phyloP scores from a whole-genome alignment of 2,113 vertebrate genomes.

The Ranitomeya imitator region DNA sequence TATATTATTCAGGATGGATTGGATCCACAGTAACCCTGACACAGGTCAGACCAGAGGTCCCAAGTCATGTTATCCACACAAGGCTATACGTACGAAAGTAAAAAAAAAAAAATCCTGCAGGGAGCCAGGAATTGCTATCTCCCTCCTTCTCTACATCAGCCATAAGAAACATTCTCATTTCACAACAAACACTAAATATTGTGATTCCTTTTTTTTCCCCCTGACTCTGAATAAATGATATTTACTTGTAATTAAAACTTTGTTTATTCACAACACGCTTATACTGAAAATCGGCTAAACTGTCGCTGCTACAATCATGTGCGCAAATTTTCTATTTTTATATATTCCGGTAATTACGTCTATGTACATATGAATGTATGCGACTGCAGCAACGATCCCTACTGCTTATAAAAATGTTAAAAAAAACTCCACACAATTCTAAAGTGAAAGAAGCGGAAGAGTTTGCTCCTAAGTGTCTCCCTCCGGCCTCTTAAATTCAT shows the following conservation, averaged over 20 bases:
- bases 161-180: not conserved
- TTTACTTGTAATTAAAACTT: not conserved
- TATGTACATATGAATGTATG: not conserved
- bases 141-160: too few species aligned
- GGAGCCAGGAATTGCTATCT: too few species aligned
- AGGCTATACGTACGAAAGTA: too few species aligned
- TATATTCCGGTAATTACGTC: not conserved
- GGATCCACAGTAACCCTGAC: not conserved
- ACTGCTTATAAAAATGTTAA: not conserved
- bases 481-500: conserved; percentile 62
- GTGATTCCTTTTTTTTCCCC: not conserved
- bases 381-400: not conserved
- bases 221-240: not conserved
- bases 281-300: not conserved
- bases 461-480: conserved; percentile 34
- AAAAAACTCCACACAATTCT: not conserved
- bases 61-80: not conserved
- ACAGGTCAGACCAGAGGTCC: not conserved
- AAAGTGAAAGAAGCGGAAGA: conserved; percentile 56
- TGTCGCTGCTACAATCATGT: not conserved
- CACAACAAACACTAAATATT: not conserved
- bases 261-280: not conserved
- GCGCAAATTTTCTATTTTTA: not conserved
- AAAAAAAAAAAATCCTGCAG: not conserved
- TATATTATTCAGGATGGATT: not conserved